Base-by-base conservation (phyloP, 2,888 invertebrate genomes). In the Lithophane leautieri region DNA sequence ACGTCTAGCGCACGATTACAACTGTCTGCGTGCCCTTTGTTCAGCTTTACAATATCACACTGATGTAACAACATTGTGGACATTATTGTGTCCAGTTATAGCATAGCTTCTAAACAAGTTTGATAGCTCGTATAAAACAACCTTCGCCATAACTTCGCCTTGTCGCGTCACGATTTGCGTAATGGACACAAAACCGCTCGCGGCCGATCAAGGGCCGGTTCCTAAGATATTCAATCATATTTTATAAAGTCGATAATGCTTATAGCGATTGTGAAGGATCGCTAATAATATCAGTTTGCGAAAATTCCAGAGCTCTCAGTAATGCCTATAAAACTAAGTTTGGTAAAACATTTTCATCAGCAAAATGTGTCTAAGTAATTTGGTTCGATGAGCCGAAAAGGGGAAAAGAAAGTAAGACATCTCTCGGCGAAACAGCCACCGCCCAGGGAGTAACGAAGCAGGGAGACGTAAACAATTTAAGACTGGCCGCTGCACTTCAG, bases 401-500 rank as follows among this genome's bases (percentile, higher is more conserved):
- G 68, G 70, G 84, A 89, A 90, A 87, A 74, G 62, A 79, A 75
- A 83, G 50, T 81, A 83, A 83, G 80, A 88, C 85, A 85, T 87
- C 84, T 90, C 87, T 84, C 80, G 78, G 73, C 58, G 76, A 81
- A 77, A 84, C 78, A 84, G 80, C 75, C 78, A 82, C 86, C 82
- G 85, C 82, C 85, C 84, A 80, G 88, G 84, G 85, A 85, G 84
- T 86, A 88, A 86, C 85, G 89, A 90, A 82, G 89, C 91, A 92
- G 85, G 90, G 89, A 91, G 91, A 92, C 93, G 92, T 93, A 93
- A 94, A 94, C 93, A 93, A 93, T 94, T 94, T 93, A 90, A 91
- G 90, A 93, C 92, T 91, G 89, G 89, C 91, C 90, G 89, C 85
- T 91, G 92, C 92, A 93, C 92, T 93, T 91, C 90, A 92, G 90